phyloP scores from a whole-genome alignment of 2,888 invertebrate species.

The Drosophila paracracens region DNA sequence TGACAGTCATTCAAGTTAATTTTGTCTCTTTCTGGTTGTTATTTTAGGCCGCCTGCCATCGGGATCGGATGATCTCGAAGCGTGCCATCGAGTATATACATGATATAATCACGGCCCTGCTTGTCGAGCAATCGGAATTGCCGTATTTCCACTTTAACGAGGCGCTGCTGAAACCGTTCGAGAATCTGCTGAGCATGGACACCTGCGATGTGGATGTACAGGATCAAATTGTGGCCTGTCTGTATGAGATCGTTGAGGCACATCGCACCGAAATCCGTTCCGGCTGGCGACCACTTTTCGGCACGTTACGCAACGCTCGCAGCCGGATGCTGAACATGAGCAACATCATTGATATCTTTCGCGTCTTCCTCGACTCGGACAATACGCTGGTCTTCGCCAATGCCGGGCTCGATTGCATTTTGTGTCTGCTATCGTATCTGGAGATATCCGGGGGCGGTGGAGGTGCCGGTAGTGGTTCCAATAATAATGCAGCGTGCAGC shows the following conservation, averaged over 20 bases:
- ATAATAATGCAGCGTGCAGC: slow-evolving; percentile 85
- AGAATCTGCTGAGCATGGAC: slow-evolving; percentile 96
- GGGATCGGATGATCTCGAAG: slow-evolving; percentile 94
- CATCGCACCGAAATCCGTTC: slow-evolving; percentile 96
- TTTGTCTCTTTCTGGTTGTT: slow-evolving; percentile 47
- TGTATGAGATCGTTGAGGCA: slow-evolving; percentile 98
- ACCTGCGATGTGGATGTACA: slow-evolving; percentile 95
- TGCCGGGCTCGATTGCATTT: slow-evolving; percentile 96
- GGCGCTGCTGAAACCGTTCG: slow-evolving; percentile 96
- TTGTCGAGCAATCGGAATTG: slow-evolving; percentile 94
- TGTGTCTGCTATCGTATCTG: slow-evolving; percentile 91
- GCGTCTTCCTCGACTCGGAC: slow-evolving; percentile 96
- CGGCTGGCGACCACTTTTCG: slow-evolving; percentile 98
- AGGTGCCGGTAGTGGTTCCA: slow-evolving; percentile 88
- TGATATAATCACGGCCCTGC: slow-evolving; percentile 94
- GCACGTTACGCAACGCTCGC: slow-evolving; percentile 94
- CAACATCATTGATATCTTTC: slow-evolving; percentile 95
- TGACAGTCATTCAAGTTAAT: not conserved
- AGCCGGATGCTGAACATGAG: slow-evolving; percentile 87
- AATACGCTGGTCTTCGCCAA: slow-evolving; percentile 97
- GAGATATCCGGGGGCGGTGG: slow-evolving; percentile 87
- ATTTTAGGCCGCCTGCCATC: slow-evolving; percentile 94
- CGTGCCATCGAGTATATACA: slow-evolving; percentile 96
- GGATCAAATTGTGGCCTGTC: slow-evolving; percentile 95
- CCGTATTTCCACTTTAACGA: slow-evolving; percentile 98